Evolutionary conservation across 2,797 vertebrate genomes (phyloP).

Genomic region (Acestrorhynchus altus): DNA sequence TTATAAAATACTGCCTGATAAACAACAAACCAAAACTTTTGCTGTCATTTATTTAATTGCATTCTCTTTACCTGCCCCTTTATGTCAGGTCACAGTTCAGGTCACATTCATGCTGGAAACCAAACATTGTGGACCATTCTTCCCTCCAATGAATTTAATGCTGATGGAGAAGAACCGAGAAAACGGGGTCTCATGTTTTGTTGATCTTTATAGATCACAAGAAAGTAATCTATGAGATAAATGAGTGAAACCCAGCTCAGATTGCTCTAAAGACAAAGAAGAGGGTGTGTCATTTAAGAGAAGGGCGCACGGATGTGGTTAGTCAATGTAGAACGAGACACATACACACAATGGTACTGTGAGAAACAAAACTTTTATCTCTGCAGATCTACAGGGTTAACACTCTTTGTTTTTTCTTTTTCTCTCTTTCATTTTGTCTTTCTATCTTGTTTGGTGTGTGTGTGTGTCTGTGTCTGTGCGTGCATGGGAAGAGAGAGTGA

Average conservation of each 20-base stretch:
- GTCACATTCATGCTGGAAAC: too few species aligned
- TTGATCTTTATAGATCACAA: not conserved
- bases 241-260: constrained; percentile 13
- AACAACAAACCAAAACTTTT: too few species aligned
- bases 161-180: too few species aligned
- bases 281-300: constrained; percentile 24
- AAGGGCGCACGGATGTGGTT: constrained; percentile 42
- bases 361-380: constrained; percentile 36
- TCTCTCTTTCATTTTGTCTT: constrained; percentile 25
- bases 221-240: not conserved
- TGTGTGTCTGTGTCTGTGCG: constrained; percentile 35
- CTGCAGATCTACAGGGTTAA: constrained; percentile 41
- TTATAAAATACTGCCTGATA: too few species aligned
- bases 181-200: not conserved
- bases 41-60: too few species aligned
- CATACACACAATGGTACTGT: constrained; percentile 10
- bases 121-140: too few species aligned
- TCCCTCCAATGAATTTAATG: too few species aligned
- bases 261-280: constrained; percentile 5
- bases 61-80: too few species aligned
- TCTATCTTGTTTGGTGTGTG: constrained; percentile 31
- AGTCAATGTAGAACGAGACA: constrained; percentile 18
- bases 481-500: constrained; percentile 35
- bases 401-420: constrained; percentile 21
- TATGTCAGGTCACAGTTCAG: too few species aligned